Evolutionary conservation across 2,113 vertebrate genomes (phyloP).

Genomic region (Cygnus buccinator): DNA sequence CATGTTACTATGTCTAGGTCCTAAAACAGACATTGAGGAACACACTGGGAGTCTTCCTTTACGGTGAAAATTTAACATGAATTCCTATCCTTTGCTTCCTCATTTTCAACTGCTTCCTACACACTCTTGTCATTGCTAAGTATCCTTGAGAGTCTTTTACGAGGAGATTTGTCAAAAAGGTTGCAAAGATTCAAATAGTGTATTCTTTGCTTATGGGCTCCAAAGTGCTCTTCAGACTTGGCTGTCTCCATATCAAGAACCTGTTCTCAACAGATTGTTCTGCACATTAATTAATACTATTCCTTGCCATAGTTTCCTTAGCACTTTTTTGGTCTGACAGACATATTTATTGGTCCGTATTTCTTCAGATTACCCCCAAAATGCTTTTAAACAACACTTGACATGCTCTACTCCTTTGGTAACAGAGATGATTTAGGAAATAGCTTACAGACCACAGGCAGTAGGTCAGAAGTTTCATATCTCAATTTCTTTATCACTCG

Average conservation of each 20-base stretch:
- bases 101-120: not conserved
- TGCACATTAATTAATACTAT: not conserved
- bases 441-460: not conserved
- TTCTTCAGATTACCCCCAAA: not conserved
- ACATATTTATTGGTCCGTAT: not conserved
- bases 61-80: not conserved
- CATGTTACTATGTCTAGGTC: too few species aligned
- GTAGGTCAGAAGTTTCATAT: not conserved
- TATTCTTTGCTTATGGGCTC: not conserved
- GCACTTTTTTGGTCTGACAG: not conserved
- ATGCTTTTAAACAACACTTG: not conserved
- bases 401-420: not conserved
- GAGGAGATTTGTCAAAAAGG: not conserved
- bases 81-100: not conserved
- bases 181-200: not conserved
- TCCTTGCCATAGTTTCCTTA: not conserved
- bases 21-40: not conserved
- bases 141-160: not conserved
- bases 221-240: not conserved
- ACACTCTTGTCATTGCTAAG: not conserved
- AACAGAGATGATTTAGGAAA: not conserved
- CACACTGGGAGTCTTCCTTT: not conserved
- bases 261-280: not conserved
- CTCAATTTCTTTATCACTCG: not conserved
- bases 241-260: not conserved